These are phyloP conservation scores for Phyllostomus hastatus DNA, from an alignment of 2,113 vertebrate genomes.

Conservation along the genomic window DNA sequence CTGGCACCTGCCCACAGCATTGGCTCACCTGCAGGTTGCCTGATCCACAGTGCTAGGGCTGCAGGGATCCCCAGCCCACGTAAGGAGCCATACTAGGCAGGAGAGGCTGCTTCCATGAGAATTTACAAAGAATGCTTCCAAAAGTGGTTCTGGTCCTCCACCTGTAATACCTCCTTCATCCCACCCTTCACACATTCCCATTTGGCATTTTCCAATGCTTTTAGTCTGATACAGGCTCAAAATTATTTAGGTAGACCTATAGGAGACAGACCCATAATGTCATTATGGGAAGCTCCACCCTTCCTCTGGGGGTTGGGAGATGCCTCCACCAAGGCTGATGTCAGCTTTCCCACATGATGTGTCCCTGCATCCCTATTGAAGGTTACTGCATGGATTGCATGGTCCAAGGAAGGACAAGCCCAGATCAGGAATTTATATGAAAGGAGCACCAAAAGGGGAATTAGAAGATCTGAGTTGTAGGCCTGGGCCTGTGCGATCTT, in stretches of 20 bases:
- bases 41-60: background rate
- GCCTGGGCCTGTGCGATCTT: background rate
- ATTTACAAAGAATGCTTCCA: conserved; percentile 12
- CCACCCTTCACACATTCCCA: background rate
- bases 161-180: background rate
- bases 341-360: background rate
- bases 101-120: background rate
- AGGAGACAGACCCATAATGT: background rate
- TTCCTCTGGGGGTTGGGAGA: background rate
- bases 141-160: background rate
- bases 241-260: conserved; percentile 13
- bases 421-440: background rate
- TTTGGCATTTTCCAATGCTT: background rate
- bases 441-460: background rate
- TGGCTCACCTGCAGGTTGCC: background rate
- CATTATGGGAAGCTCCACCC: background rate
- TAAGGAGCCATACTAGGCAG: background rate
- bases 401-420: background rate
- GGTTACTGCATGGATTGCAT: background rate
- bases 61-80: background rate
- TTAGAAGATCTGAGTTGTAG: background rate
- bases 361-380: background rate
- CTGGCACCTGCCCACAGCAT: background rate
- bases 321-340: background rate
- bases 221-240: background rate